Percentiles rank a stretch among this genome's conserved stretches.
phyloP scores from a whole-genome alignment of 2,113 vertebrate genomes.

The Sander lucioperca region DNA sequence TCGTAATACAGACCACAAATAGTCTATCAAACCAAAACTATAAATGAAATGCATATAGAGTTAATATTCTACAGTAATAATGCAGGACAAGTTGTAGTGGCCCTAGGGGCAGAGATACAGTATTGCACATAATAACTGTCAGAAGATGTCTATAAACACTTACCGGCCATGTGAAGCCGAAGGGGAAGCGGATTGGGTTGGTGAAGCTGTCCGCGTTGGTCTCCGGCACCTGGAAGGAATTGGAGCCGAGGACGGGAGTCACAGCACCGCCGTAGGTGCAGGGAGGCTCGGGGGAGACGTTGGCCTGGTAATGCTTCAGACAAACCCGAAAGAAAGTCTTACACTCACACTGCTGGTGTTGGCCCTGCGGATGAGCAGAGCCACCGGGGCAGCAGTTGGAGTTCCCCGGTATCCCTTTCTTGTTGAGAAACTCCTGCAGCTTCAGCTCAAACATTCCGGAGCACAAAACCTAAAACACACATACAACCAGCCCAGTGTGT shows the following conservation, averaged over 20 bases:
- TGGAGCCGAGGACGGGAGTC: constrained; percentile 95
- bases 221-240: constrained; percentile 96
- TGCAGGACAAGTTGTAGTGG: neutral
- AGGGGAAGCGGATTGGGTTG: constrained; percentile 94
- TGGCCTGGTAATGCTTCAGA: constrained; percentile 97
- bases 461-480: constrained; percentile 85
- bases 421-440: constrained; percentile 98
- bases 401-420: constrained; percentile 92
- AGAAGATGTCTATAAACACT: constrained; percentile 72
- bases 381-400: constrained; percentile 92
- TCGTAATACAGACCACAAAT: neutral
- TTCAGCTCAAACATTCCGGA: constrained; percentile 98
- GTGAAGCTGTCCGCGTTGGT: constrained; percentile 90
- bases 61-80: neutral
- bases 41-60: neutral
- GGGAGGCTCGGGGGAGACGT: constrained; percentile 96
- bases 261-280: constrained; percentile 96
- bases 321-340: constrained; percentile 98
- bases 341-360: constrained; percentile 92
- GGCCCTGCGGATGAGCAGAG: constrained; percentile 73
- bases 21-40: neutral
- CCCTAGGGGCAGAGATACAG: neutral
- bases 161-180: constrained; percentile 99
- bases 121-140: neutral
- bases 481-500: neutral